Percentiles rank a stretch among this genome's conserved stretches.
Evolutionary conservation across 2,797 vertebrate genomes (phyloP).

Genomic region (Micropoecilia bifurca): DNA sequence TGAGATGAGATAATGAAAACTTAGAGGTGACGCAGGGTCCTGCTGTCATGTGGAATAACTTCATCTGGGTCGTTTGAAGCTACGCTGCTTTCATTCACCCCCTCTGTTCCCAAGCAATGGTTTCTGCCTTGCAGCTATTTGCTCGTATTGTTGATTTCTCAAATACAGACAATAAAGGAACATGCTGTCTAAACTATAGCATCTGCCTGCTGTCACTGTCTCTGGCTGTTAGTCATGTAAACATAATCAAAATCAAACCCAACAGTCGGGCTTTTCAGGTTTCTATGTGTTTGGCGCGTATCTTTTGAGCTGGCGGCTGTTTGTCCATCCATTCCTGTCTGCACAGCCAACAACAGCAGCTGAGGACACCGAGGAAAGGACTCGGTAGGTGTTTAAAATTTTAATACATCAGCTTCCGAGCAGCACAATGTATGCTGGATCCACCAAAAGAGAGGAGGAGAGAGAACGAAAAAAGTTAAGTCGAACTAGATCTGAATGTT

Average conservation of each 20-base stretch:
- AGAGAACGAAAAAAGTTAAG: conserved; percentile 34
- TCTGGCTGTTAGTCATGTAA: conserved; percentile 36
- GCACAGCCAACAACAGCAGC: conserved; percentile 33
- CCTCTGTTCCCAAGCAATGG: conserved; percentile 21
- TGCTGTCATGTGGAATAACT: conserved; percentile 70
- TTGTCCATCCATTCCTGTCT: conserved; percentile 12
- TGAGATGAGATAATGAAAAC: conserved; percentile 70
- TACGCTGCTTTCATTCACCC: conserved; percentile 27
- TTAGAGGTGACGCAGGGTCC: conserved; percentile 41
- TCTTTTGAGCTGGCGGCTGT: conserved; percentile 7
- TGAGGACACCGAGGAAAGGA: conserved; percentile 39
- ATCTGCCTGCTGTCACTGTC: conserved; percentile 24
- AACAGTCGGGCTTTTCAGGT: conserved; percentile 8
- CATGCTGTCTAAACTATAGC: conserved; percentile 27
- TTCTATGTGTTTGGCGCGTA: not conserved
- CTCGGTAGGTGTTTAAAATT: conserved; percentile 69
- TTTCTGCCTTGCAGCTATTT: conserved; percentile 45
- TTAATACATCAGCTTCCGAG: conserved; percentile 47
- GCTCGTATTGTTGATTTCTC: conserved; percentile 39
- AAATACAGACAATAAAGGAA: conserved; percentile 24
- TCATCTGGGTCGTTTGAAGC: conserved; percentile 65
- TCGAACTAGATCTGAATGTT: conserved; percentile 79
- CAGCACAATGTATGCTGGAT: conserved; percentile 65
- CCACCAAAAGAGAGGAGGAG: conserved; percentile 27
- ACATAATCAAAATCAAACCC: conserved; percentile 13